These are phyloP conservation scores for Semicossyphus pulcher DNA, from an alignment of 2,113 vertebrate species.

Conservation along the genomic window DNA sequence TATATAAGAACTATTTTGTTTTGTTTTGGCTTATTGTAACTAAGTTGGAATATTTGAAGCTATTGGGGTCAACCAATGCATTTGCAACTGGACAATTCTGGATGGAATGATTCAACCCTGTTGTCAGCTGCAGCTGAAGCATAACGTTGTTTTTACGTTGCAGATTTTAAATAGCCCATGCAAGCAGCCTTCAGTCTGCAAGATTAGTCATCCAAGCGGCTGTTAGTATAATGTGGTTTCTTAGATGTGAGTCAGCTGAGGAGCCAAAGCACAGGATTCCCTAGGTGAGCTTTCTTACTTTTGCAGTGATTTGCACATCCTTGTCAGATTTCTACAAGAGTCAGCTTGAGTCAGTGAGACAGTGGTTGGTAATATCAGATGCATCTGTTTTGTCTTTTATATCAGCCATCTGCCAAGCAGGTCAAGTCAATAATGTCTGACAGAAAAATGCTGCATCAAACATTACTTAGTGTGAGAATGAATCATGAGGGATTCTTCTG, in stretches of 20 bases:
- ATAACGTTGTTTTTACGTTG: constrained; percentile 10
- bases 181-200: constrained; percentile 26
- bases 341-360: not conserved
- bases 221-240: constrained; percentile 15
- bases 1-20: too few species aligned
- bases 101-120: not conserved
- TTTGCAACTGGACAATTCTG: too few species aligned
- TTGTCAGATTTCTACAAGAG: not conserved
- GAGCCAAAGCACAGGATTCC: not conserved
- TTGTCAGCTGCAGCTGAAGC: constrained; percentile 17
- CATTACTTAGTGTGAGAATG: not conserved
- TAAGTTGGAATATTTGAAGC: too few species aligned
- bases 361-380: not conserved
- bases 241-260: constrained; percentile 17
- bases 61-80: too few species aligned
- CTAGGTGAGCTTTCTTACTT: not conserved
- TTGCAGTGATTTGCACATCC: constrained; percentile 3
- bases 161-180: constrained; percentile 16
- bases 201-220: not conserved
- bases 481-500: constrained; percentile 25
- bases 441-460: not conserved
- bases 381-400: constrained; percentile 19
- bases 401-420: constrained; percentile 11
- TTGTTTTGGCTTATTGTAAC: too few species aligned
- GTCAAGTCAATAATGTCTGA: constrained; percentile 9